Evolutionary conservation across 1,140 invertebrate species (phyloP).

Genomic region (Aphidius gifuensis): DNA sequence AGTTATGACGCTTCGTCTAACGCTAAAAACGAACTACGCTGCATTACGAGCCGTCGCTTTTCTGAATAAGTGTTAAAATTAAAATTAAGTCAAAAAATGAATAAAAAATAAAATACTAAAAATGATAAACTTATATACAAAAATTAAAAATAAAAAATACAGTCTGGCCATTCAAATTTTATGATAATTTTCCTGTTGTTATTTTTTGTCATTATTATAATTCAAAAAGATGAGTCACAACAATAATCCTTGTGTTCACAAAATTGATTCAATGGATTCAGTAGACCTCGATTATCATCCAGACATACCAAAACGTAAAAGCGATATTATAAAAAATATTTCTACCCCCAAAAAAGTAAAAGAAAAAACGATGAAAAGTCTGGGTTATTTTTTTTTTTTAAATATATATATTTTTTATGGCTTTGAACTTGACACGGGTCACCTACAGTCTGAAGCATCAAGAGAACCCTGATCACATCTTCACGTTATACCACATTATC

Average conservation of each 20-base stretch:
- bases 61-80: conserved; percentile 7
- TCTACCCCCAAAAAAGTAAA: background rate
- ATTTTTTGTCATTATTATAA: too few relatives aligned
- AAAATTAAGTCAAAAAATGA: conserved; percentile 8
- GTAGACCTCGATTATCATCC: too few relatives aligned
- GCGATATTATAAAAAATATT: too few relatives aligned
- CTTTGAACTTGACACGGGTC: conserved; percentile 54
- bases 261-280: too few relatives aligned
- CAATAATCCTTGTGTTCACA: too few relatives aligned
- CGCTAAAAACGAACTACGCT: conserved; percentile 20
- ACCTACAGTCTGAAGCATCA: conserved; percentile 31
- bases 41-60: conserved; percentile 12
- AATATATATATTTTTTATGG: conserved; percentile 21
- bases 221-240: too few relatives aligned
- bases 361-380: conserved; percentile 2
- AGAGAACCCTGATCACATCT: background rate
- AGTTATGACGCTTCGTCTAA: conserved; percentile 22
- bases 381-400: background rate
- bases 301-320: too few relatives aligned
- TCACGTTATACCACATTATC: conserved; percentile 2
- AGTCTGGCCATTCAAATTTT: too few relatives aligned
- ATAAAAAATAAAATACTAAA: too few relatives aligned
- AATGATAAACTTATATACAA: background rate
- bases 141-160: background rate
- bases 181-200: too few relatives aligned